Base-by-base conservation (phyloP, 2,888 invertebrate genomes). In the Orchesellides sinensis region DNA sequence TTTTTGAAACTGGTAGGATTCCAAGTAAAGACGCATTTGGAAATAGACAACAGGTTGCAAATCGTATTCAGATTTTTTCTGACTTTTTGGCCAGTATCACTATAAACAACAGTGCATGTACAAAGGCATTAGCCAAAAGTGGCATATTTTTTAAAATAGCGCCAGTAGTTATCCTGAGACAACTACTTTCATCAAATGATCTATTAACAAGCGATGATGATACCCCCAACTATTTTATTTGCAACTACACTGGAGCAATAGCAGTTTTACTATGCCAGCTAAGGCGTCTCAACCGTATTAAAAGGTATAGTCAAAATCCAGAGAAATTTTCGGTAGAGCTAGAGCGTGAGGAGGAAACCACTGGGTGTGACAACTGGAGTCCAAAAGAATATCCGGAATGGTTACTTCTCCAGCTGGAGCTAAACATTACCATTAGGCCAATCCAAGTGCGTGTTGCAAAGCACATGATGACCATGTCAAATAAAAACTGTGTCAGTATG, bases 381-480 rank as follows among this genome's bases (percentile, higher is more conserved):
- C 85, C 84, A 1, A 10, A 8, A 8, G 49, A 79, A 10, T n/a
- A 59, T 14, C 86, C 84, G 12, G 80, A 80, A 25, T 86, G 86
- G 86, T 72, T 86, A 4, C 17, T 86, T 0, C 63, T 86, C 17
- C 83, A 86, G 68, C 32, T 86, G 6, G 86, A 86, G 61, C 66
- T 83, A 29, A 70, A 85, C 68, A 32, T 86, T 17, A 78, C 65
- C n/a, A 80, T 86, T 21, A 59, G 86, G 2, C 75, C 66, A 6
- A 65, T 77, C 2, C 86, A 86, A 68, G 73, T 83, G 2, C 17
- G 49, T 8, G 84, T 86, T 17, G 83, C 70, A n/a, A n/a, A 32
- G 21, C 45, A 59, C 17, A 84, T 86, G 73, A 72, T 83, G 47
- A 32, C 80, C 17, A 81, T 83, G 6, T 23, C 56, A 4, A 8